Percentiles rank a stretch among this genome's conserved stretches.
Conservation (phyloP, 2,888 invertebrate genomes). For the Pherbina coryleti region DNA sequence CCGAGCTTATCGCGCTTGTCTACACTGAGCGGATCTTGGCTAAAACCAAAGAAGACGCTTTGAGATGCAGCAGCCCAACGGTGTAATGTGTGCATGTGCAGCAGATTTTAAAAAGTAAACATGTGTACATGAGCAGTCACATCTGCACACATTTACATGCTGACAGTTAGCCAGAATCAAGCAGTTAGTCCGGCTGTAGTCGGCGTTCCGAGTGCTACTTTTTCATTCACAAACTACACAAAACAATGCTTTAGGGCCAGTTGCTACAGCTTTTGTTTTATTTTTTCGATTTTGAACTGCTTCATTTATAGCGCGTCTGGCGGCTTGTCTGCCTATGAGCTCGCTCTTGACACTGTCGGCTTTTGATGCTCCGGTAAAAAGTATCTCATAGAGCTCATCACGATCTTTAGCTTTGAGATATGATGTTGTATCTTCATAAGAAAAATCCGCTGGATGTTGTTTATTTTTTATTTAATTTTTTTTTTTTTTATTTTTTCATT, state of each 20-base stretch:
- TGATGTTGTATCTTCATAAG: slow-evolving; percentile 55
- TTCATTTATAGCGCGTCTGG: background rate
- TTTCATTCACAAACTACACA: slow-evolving; percentile 20
- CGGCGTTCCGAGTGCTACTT: background rate
- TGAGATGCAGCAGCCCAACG: background rate
- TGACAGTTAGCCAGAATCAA: background rate
- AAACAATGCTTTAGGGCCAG: slow-evolving; percentile 4
- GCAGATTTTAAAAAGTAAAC: background rate
- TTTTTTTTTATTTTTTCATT: background rate
- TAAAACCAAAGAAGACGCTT: slow-evolving; percentile 21
- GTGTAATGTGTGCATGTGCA: background rate
- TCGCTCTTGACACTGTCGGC: slow-evolving; percentile 12
- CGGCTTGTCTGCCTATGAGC: slow-evolving; percentile 2
- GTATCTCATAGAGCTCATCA: slow-evolving; percentile 44
- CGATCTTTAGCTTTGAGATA: slow-evolving; percentile 47
- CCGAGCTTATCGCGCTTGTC: slow-evolving; percentile 27
- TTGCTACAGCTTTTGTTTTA: background rate
- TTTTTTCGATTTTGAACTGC: background rate
- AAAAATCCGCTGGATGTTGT: slow-evolving; percentile 55
- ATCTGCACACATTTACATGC: background rate
- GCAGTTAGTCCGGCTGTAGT: background rate
- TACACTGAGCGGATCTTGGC: slow-evolving; percentile 28
- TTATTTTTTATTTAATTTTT: slow-evolving; percentile 54
- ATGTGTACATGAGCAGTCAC: background rate
- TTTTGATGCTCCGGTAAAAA: slow-evolving; percentile 44